Base-by-base conservation (phyloP, 2,113 vertebrate genomes). In the Mesitornis unicolor region DNA sequence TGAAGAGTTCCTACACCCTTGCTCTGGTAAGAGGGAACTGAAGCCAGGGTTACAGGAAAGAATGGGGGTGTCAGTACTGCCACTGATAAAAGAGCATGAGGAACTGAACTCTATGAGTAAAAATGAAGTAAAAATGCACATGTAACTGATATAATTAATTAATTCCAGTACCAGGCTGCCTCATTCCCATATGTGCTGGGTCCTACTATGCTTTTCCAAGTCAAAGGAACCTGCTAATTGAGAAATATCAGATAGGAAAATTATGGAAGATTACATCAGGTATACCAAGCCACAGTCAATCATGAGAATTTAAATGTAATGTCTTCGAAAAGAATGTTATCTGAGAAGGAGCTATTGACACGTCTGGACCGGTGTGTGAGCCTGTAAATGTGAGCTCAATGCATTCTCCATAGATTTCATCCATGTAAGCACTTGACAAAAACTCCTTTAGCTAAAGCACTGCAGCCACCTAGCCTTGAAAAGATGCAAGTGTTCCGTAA, bases 381-480 rank as follows among this genome's bases (percentile, higher is more conserved):
- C 54, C 61, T 71, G 36, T 45, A 69, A 84, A 61, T 0, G 0
- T n/a, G 31, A 48, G 63, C 36, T 61, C 57, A 16, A 47, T 81
- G 36, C 48, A 60, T 56, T 75, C 29, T 43, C 40, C 21, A 53
- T 35, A 87, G 78, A 71, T 25, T 50, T 76, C 45, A 80, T 43
- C 74, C 42, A 42, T 8, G 3, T 42, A 70, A 87, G 28, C 50
- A 71, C 40, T 54, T 60, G 22, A 87, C 45, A 92, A 75, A 89
- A 87, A 25, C 26, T 89, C 53, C 51, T 83, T 94, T 88, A 95
- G 87, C 87, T 93, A 96, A 94, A 87, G 84, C 95, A 90, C 90
- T 97, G 94, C 91, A 93, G 94, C 94, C 94, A 96, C 82, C 95
- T 95, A 97, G 94, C 94, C 96, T 93, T 94, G 87, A 87, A 93